phyloP scores from a whole-genome alignment of 2,888 invertebrate genomes.

The Endomychus coccineus region DNA sequence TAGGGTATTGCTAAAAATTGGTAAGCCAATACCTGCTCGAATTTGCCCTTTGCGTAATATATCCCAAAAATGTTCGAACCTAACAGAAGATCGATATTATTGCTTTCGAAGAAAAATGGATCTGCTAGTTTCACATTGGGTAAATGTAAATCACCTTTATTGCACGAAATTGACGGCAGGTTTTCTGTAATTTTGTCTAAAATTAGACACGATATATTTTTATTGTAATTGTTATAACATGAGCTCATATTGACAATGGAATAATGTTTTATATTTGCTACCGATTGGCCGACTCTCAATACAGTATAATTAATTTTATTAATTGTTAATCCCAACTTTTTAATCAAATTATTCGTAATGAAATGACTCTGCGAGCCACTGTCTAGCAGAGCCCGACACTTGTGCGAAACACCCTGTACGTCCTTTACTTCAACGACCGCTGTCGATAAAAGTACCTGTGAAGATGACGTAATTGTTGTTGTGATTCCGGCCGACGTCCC shows the following conservation, averaged over 20 bases:
- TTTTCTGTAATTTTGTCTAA: constrained; percentile 8
- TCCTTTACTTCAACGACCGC: too few relatives aligned
- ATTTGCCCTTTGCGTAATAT: constrained; percentile 4
- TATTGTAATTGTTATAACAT: too few relatives aligned
- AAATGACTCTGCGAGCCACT: constrained; percentile 7
- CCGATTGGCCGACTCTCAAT: too few relatives aligned
- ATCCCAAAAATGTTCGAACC: constrained; percentile 2
- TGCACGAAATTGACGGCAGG: neutral
- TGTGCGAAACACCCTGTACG: neutral
- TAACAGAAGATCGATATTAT: constrained; percentile 1
- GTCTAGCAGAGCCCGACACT: constrained; percentile 8
- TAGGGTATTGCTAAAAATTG: neutral
- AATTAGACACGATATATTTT: too few relatives aligned
- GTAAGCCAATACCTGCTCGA: neutral
- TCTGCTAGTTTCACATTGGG: constrained; percentile 7
- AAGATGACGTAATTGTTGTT: too few relatives aligned
- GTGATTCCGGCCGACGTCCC: too few relatives aligned
- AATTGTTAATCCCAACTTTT: too few relatives aligned
- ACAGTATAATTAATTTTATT: too few relatives aligned
- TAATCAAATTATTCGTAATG: too few relatives aligned
- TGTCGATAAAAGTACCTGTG: too few relatives aligned
- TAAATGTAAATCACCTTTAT: neutral
- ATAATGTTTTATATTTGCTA: neutral
- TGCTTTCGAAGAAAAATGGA: neutral
- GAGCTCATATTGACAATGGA: constrained; percentile 2